A percentile compares a stretch with the other conserved stretches of the same genome.
These are phyloP conservation scores for Tetragonula carbonaria DNA, from an alignment of 2,888 invertebrate species.

Conservation along the genomic window DNA sequence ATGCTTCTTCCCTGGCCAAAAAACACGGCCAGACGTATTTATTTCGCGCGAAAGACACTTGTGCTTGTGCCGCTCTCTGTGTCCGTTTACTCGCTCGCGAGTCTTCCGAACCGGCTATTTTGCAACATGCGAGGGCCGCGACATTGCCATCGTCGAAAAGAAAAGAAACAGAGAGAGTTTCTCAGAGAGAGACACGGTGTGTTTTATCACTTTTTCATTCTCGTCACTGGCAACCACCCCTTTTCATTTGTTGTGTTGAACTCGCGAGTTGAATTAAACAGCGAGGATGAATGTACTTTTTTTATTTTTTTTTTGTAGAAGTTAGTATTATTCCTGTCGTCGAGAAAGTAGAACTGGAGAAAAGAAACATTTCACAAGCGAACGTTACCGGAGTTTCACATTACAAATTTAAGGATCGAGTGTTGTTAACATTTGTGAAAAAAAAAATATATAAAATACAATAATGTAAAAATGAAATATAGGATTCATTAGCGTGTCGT, in stretches of 20 bases:
- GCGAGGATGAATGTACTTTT: too few species aligned
- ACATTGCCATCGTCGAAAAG: slow-evolving; percentile 2
- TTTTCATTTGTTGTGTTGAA: neutral
- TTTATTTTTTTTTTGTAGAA: too few species aligned
- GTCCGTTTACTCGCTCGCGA: slow-evolving; percentile 58
- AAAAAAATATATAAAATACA: neutral
- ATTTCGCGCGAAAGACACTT: slow-evolving; percentile 56
- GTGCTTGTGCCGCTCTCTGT: slow-evolving; percentile 27
- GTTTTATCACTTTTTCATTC: too few species aligned
- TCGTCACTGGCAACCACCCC: neutral
- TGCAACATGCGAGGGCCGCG: slow-evolving; percentile 37
- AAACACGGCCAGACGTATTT: slow-evolving; percentile 74
- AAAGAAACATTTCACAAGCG: too few species aligned
- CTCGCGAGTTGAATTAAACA: too few species aligned
- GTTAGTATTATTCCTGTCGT: too few species aligned
- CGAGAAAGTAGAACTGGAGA: too few species aligned
- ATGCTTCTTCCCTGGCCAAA: slow-evolving; percentile 66
- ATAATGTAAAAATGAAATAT: too few species aligned
- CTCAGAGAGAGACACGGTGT: neutral
- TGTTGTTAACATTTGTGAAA: neutral
- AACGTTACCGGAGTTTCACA: too few species aligned
- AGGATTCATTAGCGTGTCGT: too few species aligned
- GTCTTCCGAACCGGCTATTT: slow-evolving; percentile 43
- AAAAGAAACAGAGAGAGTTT: neutral
- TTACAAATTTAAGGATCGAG: too few species aligned